A percentile compares a stretch with the other conserved stretches of the same genome.
These are phyloP conservation scores for Therioaphis trifolii DNA, from an alignment of 2,888 invertebrate genomes.

Conservation along the genomic window DNA sequence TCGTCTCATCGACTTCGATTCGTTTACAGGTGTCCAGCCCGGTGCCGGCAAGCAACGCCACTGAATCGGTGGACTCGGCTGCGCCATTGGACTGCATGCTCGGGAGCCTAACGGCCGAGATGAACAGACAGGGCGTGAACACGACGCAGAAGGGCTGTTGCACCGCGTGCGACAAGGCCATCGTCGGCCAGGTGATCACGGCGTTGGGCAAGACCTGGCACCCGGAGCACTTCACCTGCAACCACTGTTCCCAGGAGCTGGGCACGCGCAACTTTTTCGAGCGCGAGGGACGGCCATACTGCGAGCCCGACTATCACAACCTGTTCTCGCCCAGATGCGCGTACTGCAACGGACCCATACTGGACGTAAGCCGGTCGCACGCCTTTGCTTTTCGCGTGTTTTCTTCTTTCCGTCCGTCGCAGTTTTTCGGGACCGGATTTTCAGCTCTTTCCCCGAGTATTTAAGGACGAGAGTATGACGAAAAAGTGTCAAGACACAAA, in stretches of 20 bases:
- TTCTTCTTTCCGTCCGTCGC: no score
- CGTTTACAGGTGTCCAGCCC: constrained; percentile 41
- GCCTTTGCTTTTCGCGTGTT: no score
- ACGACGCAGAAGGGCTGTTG: constrained; percentile 99
- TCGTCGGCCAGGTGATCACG: constrained; percentile 95
- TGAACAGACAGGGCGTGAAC: constrained; percentile 98
- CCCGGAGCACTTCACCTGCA: constrained; percentile 98
- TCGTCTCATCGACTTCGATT: background rate
- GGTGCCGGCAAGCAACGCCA: constrained; percentile 72
- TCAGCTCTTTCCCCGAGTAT: no score
- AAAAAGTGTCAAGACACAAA: no score
- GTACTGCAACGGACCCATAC: constrained; percentile 97
- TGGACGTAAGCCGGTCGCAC: constrained; percentile 81
- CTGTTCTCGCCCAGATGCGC: constrained; percentile 98
- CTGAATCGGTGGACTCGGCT: constrained; percentile 65
- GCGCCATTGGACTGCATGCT: constrained; percentile 87
- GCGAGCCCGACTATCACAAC: constrained; percentile 98
- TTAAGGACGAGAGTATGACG: no score
- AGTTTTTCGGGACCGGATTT: no score
- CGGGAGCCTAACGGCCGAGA: constrained; percentile 93
- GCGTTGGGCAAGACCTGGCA: constrained; percentile 99
- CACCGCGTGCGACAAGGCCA: constrained; percentile 98
- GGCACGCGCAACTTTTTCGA: constrained; percentile 99
- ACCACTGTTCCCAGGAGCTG: constrained; percentile 95
- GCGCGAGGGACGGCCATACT: constrained; percentile 95